phyloP scores from a whole-genome alignment of 2,113 vertebrate species.

The Macrotus californicus region DNA sequence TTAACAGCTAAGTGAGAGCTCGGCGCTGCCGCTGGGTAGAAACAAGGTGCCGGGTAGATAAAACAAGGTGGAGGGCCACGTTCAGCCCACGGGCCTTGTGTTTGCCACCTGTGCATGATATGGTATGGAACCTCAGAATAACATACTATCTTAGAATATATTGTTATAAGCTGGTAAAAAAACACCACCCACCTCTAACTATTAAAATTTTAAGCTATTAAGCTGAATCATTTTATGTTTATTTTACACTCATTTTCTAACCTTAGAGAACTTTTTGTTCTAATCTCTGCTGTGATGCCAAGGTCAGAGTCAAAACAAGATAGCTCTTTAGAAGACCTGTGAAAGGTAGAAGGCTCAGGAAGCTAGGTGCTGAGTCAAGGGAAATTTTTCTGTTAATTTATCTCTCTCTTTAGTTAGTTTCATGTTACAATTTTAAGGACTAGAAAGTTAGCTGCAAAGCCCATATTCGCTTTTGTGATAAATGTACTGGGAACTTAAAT shows the following conservation, averaged over 20 bases:
- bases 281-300: background rate
- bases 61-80: too few relatives aligned
- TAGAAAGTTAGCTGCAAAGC: background rate
- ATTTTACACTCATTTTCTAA: background rate
- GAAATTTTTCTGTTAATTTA: background rate
- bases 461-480: background rate
- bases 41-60: too few relatives aligned
- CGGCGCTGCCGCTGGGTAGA: too few relatives aligned
- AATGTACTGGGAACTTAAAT: background rate
- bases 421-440: background rate
- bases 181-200: background rate
- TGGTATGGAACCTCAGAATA: background rate
- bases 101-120: background rate
- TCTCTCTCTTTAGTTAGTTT: constrained; percentile 7
- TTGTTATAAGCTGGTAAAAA: background rate
- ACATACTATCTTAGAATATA: background rate
- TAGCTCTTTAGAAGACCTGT: background rate
- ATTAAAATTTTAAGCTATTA: constrained; percentile 19
- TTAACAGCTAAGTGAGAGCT: too few relatives aligned
- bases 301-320: constrained; percentile 1
- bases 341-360: constrained; percentile 14
- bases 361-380: constrained; percentile 18
- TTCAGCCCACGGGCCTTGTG: too few relatives aligned
- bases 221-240: background rate
- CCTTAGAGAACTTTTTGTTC: background rate